Conservation (phyloP, 23 tunicate genomes). For the Ascidia mentula region DNA sequence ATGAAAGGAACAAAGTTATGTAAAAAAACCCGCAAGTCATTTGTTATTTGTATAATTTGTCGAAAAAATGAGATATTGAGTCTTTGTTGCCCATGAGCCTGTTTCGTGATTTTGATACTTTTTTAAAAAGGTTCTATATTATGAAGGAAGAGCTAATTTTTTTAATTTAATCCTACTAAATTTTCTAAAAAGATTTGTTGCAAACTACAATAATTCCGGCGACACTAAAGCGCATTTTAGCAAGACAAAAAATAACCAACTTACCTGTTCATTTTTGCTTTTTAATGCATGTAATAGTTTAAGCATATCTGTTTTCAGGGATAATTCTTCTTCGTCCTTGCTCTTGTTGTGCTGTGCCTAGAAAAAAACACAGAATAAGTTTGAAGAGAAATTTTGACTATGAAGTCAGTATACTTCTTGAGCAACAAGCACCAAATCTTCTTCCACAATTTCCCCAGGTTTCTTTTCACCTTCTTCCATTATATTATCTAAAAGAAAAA, state of each 20-base stretch:
- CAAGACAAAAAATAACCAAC: not conserved
- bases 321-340: slow-evolving; percentile 46
- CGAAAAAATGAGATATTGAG: no score
- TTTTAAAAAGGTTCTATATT: no score
- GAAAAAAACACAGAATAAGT: not conserved
- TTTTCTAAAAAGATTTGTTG: no score
- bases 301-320: slow-evolving; percentile 74
- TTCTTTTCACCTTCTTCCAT: not conserved
- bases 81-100: no score
- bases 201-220: no score
- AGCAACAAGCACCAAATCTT: not conserved
- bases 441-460: not conserved
- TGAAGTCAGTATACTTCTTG: not conserved
- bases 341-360: not conserved
- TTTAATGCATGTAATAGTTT: slow-evolving; percentile 59
- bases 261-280: slow-evolving; percentile 28
- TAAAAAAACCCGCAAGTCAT: no score
- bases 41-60: no score
- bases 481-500: not conserved
- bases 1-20: not conserved
- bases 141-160: no score
- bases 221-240: no score
- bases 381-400: no score
- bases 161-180: no score
- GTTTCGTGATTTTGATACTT: no score